These are phyloP conservation scores for Tribolium madens DNA, from an alignment of 1,140 invertebrate genomes.

Conservation along the genomic window DNA sequence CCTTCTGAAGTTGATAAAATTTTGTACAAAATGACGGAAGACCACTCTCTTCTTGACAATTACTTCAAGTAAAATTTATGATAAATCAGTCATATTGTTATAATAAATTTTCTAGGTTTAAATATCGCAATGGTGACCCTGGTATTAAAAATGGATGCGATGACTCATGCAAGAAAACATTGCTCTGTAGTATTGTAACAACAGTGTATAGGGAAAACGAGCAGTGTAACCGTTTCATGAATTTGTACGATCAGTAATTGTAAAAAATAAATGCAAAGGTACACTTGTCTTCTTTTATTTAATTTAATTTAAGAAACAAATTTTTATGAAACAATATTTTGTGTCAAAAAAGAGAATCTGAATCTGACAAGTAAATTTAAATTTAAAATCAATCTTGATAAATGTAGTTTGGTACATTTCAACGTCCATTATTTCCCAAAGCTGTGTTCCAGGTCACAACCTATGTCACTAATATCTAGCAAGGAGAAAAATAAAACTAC, in stretches of 20 bases:
- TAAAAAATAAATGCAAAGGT: no score
- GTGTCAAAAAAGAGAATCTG: neutral
- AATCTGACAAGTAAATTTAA: neutral
- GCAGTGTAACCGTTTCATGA: neutral
- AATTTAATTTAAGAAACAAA: no score
- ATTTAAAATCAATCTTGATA: slow-evolving; percentile 19
- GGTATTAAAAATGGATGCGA: slow-evolving; percentile 69
- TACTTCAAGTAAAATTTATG: slow-evolving; percentile 56
- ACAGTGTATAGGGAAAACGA: slow-evolving; percentile 62
- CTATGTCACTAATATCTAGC: no score
- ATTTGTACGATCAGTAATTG: neutral
- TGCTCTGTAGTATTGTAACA: slow-evolving; percentile 71
- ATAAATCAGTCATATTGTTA: neutral
- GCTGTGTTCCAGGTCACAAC: neutral
- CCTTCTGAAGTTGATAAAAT: slow-evolving; percentile 67
- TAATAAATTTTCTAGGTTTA: slow-evolving; percentile 56
- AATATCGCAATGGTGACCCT: slow-evolving; percentile 66
- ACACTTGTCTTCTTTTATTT: no score
- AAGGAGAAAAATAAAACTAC: no score
- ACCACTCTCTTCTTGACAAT: slow-evolving; percentile 55
- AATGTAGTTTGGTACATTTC: neutral
- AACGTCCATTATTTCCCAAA: neutral
- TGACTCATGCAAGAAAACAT: slow-evolving; percentile 69
- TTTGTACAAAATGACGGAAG: slow-evolving; percentile 67
- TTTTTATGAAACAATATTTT: neutral